These are phyloP conservation scores for Xanthorhoe spadicearia DNA, from an alignment of 2,888 invertebrate species.

Conservation along the genomic window DNA sequence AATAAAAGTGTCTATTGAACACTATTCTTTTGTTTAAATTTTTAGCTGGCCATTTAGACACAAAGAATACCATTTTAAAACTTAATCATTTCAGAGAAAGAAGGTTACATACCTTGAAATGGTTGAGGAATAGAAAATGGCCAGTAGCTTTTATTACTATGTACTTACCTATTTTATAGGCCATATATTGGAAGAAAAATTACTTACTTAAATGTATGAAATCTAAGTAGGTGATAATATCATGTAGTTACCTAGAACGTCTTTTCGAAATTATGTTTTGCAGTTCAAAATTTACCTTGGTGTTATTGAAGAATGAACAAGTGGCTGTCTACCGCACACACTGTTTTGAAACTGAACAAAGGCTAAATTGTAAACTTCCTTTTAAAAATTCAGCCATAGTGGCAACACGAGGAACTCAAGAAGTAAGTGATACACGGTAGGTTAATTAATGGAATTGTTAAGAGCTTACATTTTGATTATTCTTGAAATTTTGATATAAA, in stretches of 20 bases:
- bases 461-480: slow-evolving; percentile 17
- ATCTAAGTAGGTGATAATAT: no score
- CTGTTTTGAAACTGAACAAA: slow-evolving; percentile 23
- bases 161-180: no score
- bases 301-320: slow-evolving; percentile 8
- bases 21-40: not conserved
- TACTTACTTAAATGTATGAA: no score
- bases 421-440: not conserved
- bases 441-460: not conserved
- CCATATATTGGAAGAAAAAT: no score
- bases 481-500: slow-evolving; percentile 11
- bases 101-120: slow-evolving; percentile 20
- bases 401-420: not conserved
- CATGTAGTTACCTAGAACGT: no score
- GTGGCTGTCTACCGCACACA: not conserved
- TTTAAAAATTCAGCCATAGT: slow-evolving; percentile 11
- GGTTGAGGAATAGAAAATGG: not conserved
- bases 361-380: slow-evolving; percentile 29
- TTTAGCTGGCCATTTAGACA: slow-evolving; percentile 9
- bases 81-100: not conserved
- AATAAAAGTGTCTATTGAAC: not conserved
- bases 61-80: not conserved
- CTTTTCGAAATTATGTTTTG: no score
- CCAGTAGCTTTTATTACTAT: no score
- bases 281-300: not conserved